Conservation (phyloP, 2,113 vertebrate species). For the Xiphophorus maculatus region DNA sequence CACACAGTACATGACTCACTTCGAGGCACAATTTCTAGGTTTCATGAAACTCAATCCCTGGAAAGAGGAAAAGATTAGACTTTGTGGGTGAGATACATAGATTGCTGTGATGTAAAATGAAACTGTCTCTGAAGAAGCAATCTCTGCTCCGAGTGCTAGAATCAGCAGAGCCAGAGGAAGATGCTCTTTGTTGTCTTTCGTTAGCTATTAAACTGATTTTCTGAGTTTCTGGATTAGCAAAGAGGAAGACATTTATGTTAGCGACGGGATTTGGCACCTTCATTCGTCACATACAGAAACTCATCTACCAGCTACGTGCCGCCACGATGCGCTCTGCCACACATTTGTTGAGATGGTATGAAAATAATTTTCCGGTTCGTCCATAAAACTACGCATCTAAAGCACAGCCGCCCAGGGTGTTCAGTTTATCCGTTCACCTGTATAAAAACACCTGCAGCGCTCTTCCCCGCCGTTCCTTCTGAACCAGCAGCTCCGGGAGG, state of each 20-base stretch:
- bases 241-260: not conserved
- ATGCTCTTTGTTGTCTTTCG: not conserved
- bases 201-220: not conserved
- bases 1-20: constrained; percentile 48
- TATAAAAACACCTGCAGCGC: no score
- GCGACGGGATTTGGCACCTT: no score
- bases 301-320: no score
- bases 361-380: no score
- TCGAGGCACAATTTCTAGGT: constrained; percentile 39
- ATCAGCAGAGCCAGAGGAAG: not conserved
- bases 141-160: constrained; percentile 15
- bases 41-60: constrained; percentile 56
- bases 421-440: no score
- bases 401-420: no score
- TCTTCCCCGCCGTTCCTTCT: no score
- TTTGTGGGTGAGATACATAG: constrained; percentile 54
- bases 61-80: constrained; percentile 56
- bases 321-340: no score
- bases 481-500: no score
- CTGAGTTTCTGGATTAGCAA: not conserved
- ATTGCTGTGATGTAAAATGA: constrained; percentile 55
- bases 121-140: constrained; percentile 47
- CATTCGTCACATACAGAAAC: no score
- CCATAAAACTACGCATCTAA: no score
- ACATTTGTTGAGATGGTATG: no score